Percentiles rank a stretch among this genome's conserved stretches.
Evolutionary conservation across 2,797 vertebrate species (phyloP).

Genomic region (Pelobates cultripes): DNA sequence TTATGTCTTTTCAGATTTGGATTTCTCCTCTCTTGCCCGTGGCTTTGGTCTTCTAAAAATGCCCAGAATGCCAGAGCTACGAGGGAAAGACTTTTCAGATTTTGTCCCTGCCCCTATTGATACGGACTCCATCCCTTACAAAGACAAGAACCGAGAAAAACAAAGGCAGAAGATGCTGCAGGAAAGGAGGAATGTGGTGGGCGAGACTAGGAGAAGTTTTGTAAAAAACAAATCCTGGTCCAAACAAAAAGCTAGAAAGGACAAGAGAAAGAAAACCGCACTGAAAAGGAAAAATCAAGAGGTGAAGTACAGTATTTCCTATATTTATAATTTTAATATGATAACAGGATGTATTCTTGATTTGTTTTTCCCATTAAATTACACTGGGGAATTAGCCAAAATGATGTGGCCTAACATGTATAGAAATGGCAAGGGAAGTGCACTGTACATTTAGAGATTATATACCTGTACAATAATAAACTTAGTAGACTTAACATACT

Average conservation of each 20-base stretch:
- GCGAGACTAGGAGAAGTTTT: slow-evolving; percentile 69
- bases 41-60: slow-evolving; percentile 91
- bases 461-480: too few relatives aligned
- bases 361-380: too few relatives aligned
- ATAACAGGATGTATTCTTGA: too few relatives aligned
- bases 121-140: slow-evolving; percentile 88
- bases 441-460: too few relatives aligned
- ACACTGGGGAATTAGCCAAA: too few relatives aligned
- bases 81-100: slow-evolving; percentile 80
- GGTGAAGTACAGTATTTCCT: slow-evolving; percentile 67
- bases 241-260: slow-evolving; percentile 88
- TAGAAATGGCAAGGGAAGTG: too few relatives aligned
- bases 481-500: too few relatives aligned
- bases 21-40: slow-evolving; percentile 82
- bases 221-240: slow-evolving; percentile 89
- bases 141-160: slow-evolving; percentile 90
- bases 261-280: slow-evolving; percentile 78
- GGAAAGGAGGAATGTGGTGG: slow-evolving; percentile 63
- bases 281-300: slow-evolving; percentile 82
- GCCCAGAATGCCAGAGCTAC: slow-evolving; percentile 94
- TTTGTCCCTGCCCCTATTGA: slow-evolving; percentile 79
- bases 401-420: too few relatives aligned
- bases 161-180: slow-evolving; percentile 83
- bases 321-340: too few relatives aligned
- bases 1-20: slow-evolving; percentile 78